A percentile compares a stretch with the other conserved stretches of the same genome.
Conservation (phyloP, 2,888 invertebrate species). For the Tetragonisca angustula region DNA sequence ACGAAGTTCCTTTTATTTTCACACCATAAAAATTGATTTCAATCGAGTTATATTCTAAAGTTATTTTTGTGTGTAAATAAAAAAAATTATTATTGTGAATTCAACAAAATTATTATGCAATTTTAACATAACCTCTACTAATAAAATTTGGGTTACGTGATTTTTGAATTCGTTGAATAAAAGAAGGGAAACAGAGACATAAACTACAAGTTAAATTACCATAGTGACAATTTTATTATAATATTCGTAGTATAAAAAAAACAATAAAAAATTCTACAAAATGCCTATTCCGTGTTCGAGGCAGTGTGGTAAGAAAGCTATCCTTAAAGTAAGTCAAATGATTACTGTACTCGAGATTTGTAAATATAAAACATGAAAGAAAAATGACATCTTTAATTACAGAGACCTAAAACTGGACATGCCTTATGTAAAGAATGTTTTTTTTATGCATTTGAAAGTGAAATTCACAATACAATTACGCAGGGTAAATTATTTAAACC, state of each 20-base stretch:
- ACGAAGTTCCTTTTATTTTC: background rate
- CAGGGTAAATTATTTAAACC: slow-evolving; percentile 92
- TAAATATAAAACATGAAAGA: background rate
- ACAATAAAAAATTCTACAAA: slow-evolving; percentile 63
- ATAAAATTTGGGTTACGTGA: background rate
- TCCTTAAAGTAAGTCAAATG: slow-evolving; percentile 87
- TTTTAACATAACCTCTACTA: slow-evolving; percentile 12
- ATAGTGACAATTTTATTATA: background rate
- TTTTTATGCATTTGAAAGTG: slow-evolving; percentile 96
- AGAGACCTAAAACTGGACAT: slow-evolving; percentile 96
- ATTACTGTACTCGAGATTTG: no score
- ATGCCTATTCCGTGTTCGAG: slow-evolving; percentile 90
- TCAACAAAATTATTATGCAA: background rate
- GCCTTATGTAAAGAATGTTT: slow-evolving; percentile 97
- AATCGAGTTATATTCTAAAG: background rate
- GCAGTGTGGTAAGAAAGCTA: slow-evolving; percentile 90
- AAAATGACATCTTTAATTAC: slow-evolving; percentile 75
- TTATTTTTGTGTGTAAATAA: background rate
- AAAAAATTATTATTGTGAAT: no score
- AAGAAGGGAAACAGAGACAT: background rate
- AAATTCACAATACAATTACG: slow-evolving; percentile 96
- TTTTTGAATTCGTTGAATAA: background rate
- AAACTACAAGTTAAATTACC: background rate
- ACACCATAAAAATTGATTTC: background rate
- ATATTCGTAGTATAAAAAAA: background rate